phyloP scores from a whole-genome alignment of 2,888 invertebrate genomes.

The Mythimna lalbum region DNA sequence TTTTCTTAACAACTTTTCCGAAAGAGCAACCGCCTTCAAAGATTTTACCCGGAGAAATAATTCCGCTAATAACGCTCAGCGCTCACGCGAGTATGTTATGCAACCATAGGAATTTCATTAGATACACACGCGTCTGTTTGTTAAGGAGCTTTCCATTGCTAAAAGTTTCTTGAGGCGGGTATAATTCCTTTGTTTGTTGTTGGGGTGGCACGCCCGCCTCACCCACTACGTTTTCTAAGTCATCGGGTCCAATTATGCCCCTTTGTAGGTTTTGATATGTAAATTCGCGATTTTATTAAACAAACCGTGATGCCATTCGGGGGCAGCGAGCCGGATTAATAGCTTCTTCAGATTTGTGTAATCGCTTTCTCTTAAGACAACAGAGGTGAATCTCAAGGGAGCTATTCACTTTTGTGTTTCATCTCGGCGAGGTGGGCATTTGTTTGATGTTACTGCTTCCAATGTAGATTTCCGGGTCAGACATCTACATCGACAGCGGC shows the following conservation, averaged over 20 bases:
- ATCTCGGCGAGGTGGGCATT: constrained; percentile 61
- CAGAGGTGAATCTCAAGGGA: constrained; percentile 83
- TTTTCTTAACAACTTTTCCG: constrained; percentile 91
- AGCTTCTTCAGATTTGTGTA: constrained; percentile 91
- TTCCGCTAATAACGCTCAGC: constrained; percentile 89
- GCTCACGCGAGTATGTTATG: constrained; percentile 89
- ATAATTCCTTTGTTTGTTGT: constrained; percentile 91
- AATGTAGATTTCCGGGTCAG: constrained; percentile 62
- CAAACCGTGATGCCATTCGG: constrained; percentile 90
- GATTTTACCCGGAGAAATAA: constrained; percentile 89
- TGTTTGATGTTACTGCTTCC: constrained; percentile 72
- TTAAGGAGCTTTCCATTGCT: constrained; percentile 91
- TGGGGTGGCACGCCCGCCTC: constrained; percentile 84
- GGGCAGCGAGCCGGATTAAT: constrained; percentile 90
- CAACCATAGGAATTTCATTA: constrained; percentile 91
- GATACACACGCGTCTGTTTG: constrained; percentile 91
- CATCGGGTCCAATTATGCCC: constrained; percentile 91
- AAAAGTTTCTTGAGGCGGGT: constrained; percentile 91
- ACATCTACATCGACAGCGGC: constrained; percentile 32
- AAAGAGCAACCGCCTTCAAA: constrained; percentile 90
- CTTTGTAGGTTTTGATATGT: constrained; percentile 91
- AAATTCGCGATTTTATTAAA: constrained; percentile 91
- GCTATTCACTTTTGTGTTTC: constrained; percentile 78
- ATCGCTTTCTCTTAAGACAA: constrained; percentile 90
- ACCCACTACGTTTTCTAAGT: constrained; percentile 90